phyloP scores from a whole-genome alignment of 2,797 vertebrate species.

The Echeneis naucrates region DNA sequence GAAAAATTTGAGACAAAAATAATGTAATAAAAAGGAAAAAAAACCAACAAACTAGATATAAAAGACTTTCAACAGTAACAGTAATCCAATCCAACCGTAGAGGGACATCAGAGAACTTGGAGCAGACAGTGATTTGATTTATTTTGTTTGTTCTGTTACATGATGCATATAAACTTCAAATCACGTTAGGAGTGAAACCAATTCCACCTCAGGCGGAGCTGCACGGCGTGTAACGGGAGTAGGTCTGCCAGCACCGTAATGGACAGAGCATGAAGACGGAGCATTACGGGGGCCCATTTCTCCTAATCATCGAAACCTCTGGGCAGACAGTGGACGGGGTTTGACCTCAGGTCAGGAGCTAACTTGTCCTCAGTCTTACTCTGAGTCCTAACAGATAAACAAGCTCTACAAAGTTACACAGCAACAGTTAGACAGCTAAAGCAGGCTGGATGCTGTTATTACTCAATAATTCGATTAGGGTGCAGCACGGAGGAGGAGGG shows the following conservation, averaged over 20 bases:
- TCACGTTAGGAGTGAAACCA: slow-evolving; percentile 29
- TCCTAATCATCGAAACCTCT: slow-evolving; percentile 57
- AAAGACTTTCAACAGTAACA: slow-evolving; percentile 20
- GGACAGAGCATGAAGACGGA: slow-evolving; percentile 53
- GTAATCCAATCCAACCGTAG: neutral
- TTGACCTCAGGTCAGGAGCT: slow-evolving; percentile 25
- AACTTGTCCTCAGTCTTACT: slow-evolving; percentile 15
- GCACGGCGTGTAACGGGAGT: slow-evolving; percentile 17
- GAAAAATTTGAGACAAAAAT: slow-evolving; percentile 52
- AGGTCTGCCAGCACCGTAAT: slow-evolving; percentile 58
- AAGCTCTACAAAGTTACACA: slow-evolving; percentile 20
- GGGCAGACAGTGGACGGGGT: slow-evolving; percentile 16
- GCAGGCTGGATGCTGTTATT: too few species aligned
- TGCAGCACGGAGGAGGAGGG: too few species aligned
- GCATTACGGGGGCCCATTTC: slow-evolving; percentile 54
- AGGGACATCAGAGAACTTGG: slow-evolving; percentile 14
- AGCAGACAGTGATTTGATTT: slow-evolving; percentile 46
- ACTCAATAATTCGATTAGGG: slow-evolving; percentile 63
- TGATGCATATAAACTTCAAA: slow-evolving; percentile 40
- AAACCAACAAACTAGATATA: slow-evolving; percentile 40
- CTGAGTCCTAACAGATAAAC: slow-evolving; percentile 54
- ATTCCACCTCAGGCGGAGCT: slow-evolving; percentile 22
- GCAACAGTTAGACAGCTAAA: too few species aligned
- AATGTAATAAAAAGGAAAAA: slow-evolving; percentile 34
- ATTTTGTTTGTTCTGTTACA: slow-evolving; percentile 23